phyloP scores from a whole-genome alignment of 2,113 vertebrate genomes.

The Sula dactylatra region DNA sequence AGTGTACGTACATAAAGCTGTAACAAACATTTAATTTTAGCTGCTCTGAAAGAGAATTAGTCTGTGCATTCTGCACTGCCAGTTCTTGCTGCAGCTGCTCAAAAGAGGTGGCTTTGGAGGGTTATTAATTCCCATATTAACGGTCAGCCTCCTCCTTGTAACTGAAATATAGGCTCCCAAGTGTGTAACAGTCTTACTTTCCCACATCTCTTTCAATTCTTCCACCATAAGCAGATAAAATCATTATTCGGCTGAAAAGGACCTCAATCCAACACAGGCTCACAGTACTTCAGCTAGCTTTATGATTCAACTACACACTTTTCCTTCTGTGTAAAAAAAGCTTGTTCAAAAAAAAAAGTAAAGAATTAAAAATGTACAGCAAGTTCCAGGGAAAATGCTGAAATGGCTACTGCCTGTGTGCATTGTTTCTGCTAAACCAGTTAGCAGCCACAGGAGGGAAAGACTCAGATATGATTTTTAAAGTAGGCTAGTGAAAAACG shows the following conservation, averaged over 20 bases:
- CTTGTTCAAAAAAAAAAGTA: neutral
- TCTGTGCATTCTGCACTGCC: neutral
- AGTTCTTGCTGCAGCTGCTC: conserved; percentile 6
- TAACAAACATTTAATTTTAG: conserved; percentile 30
- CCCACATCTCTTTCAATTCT: conserved; percentile 30
- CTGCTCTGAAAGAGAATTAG: conserved; percentile 1
- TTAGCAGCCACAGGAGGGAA: neutral
- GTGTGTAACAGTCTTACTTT: conserved; percentile 7
- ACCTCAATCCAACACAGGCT: neutral
- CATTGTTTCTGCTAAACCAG: conserved; percentile 16
- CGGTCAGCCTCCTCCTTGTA: neutral
- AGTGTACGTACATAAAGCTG: neutral
- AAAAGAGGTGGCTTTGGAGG: neutral
- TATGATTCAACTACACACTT: conserved; percentile 17
- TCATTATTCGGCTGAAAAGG: conserved; percentile 27
- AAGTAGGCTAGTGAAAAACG: neutral
- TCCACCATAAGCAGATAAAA: conserved; percentile 37
- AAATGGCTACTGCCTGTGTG: neutral
- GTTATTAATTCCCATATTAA: conserved; percentile 37
- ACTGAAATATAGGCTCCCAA: neutral
- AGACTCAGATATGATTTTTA: neutral
- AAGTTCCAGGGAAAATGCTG: conserved; percentile 3
- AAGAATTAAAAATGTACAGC: neutral
- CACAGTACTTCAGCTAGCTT: neutral
- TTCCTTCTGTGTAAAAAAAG: neutral